Base-by-base conservation (phyloP, 2,113 vertebrate species). In the Stercorarius parasiticus region DNA sequence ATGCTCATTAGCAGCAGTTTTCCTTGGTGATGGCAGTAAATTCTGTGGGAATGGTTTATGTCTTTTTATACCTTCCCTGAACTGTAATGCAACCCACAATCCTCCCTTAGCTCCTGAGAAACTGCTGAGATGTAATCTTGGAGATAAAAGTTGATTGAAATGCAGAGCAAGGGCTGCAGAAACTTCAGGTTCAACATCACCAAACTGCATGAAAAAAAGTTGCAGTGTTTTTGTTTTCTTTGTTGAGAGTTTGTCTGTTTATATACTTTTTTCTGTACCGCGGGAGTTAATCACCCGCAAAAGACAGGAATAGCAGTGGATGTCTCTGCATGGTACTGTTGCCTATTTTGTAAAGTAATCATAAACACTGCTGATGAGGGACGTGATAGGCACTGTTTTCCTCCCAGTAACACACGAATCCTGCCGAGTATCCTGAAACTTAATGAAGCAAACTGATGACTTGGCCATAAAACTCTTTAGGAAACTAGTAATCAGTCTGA, bases 11-110 rank as follows among this genome's bases (percentile, higher is more conserved):
- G 96, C 96, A 97, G 84, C 72, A 94, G 82, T 94, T 97, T 97
- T 93, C 96, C 88, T 96, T 96, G 96, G 90, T 98, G 96, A 97
- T 95, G 93, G 96, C 91, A 97, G 89, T 96, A 96, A 97, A 97
- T 97, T 97, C 95, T 59, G 23, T 83, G 22, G 89, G 80, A 97
- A 97, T 97, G 93, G 95, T 98, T 98, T 98, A 97, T 98, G 92
- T 93, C 90, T 94, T 95, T 97, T 96, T 96, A 96, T 97, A 92
- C 90, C 73, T 92, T 97, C 92, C 78, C 89, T 97, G 94, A 98
- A 94, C 66, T 84, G 65, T 96, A 98, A 94, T 20, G 10, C 34
- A 78, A 92, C 80, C 88, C 58, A 36, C 66, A 77, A 83, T 88
- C 80, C 90, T 91, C 70, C 38, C 52, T 86, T 36, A 72, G 50